These are phyloP conservation scores for Wiebesia pumilae DNA, from an alignment of 1,140 invertebrate genomes.

Conservation along the genomic window DNA sequence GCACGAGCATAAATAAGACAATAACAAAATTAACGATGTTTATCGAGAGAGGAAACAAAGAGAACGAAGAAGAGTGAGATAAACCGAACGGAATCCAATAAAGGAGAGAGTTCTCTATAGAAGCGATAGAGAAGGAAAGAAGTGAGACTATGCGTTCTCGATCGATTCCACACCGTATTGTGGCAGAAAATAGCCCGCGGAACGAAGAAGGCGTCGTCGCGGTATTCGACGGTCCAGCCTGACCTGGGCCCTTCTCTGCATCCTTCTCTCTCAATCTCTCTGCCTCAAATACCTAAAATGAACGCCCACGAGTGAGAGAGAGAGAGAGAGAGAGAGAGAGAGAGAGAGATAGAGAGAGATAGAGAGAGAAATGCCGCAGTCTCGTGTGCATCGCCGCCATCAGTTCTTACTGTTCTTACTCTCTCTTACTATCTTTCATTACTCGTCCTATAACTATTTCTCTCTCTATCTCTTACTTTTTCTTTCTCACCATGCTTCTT, in stretches of 20 bases:
- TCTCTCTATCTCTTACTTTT: slow-evolving; percentile 46
- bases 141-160: neutral
- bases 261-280: neutral
- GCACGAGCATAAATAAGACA: neutral
- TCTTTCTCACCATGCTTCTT: slow-evolving; percentile 44
- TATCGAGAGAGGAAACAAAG: neutral
- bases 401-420: slow-evolving; percentile 32
- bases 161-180: slow-evolving; percentile 11
- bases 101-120: neutral
- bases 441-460: neutral
- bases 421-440: slow-evolving; percentile 27
- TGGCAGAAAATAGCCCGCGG: slow-evolving; percentile 38
- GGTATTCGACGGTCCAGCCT: slow-evolving; percentile 17
- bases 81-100: neutral
- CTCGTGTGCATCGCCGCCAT: slow-evolving; percentile 26
- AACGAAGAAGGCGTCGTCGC: slow-evolving; percentile 35
- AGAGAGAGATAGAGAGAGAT: neutral
- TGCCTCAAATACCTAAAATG: neutral
- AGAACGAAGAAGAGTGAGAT: neutral
- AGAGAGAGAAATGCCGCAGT: slow-evolving; percentile 15
- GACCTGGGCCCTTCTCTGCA: slow-evolving; percentile 27
- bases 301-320: neutral
- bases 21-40: neutral
- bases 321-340: slow-evolving; percentile 1
- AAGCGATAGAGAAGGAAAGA: neutral